Evolutionary conservation across 64 coral and sea anemone genomes (phyloP), one percentile per base, ranked within the genome.

Genomic region (Montipora cactus): DNA sequence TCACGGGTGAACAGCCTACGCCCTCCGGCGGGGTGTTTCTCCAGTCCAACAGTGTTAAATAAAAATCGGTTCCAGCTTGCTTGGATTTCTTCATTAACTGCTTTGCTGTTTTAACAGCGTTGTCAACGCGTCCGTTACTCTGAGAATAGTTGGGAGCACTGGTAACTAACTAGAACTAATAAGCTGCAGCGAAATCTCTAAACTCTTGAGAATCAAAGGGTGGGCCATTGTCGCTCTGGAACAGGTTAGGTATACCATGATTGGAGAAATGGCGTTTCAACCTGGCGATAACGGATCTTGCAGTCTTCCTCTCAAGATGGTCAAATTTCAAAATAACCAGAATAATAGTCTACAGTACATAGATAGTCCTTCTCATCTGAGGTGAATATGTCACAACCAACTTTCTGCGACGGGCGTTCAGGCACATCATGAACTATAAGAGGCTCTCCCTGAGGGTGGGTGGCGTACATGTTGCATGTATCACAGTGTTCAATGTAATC

Each of bases 361-460:
- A 88, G 69, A 53, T 75, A 21, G 67, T 88, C 86, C 71, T 90
- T 90, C 68, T 76, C 71, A 49, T 89, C 68, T 23, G 59, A 76
- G 7, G 72, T 89, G 87, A 77, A 89, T 46, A 88, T 76, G 52
- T 77, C 87, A 75, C 87, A 89, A 75, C 68, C 87, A 59, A 89
- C 14, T 89, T 75, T 89, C 74, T 89, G 71, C 73, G 47, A 57
- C 52, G 52, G 52, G 52, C 52, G 5, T 57, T 57, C 2, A 57
- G 52, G 25, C 25, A 25, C 25, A 25, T 37, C 67, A 73, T 88
- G 85, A 74, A 53, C 25, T 21, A 88, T 74, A 23, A 88, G 87
- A 47, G 87, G 71, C 28, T 89, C 46, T 77, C 20, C 5, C 45
- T 69, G 82, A 19, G 57, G 53, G 13, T 69, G 55, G n/a, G 10